Evolutionary conservation across 2,888 invertebrate genomes (phyloP), one percentile per base, ranked within the genome.

Genomic region (Cephonodes hylas): DNA sequence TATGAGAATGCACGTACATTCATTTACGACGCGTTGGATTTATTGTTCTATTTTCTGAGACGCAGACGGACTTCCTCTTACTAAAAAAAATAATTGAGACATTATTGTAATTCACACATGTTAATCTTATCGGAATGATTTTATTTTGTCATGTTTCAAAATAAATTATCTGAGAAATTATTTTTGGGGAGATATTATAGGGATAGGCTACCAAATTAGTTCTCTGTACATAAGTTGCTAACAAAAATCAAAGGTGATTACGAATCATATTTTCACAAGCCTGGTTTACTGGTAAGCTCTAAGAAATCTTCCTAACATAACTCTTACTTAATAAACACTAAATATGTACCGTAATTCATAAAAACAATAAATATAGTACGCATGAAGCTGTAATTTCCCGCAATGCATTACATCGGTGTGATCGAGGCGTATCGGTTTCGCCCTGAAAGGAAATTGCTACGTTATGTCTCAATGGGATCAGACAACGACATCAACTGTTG

Each of bases 381-480:
- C 66, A 53, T 42, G 13, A 53, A 53, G 53, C 31, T 53, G 58
- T 56, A 65, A 66, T 66, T 71, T 66, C 69, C 66, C 34, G 25
- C 62, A 63, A 67, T 71, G 66, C 64, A 68, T 71, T 70, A 73
- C 71, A 68, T 68, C 73, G 67, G 68, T 66, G 69, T 68, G 75
- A 75, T 68, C 71, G 67, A 66, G 67, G 65, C 67, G 64, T 73
- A 76, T 77, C 75, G 69, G 73, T 73, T 73, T 72, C 72, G 70
- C 66, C 65, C 61, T 56, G 68, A 66, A 64, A 71, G 84, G 83
- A 85, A 81, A 84, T 85, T 85, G 83, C 74, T 75, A 66, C 76
- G 75, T 81, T 79, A 81, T 74, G 77, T 80, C 80, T 83, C 79
- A 72, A 81, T 80, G 76, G 80, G 81, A 79, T 81, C 81, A 76